phyloP scores from a whole-genome alignment of 64 coral and sea anemone species.

The Actinia tenebrosa region DNA sequence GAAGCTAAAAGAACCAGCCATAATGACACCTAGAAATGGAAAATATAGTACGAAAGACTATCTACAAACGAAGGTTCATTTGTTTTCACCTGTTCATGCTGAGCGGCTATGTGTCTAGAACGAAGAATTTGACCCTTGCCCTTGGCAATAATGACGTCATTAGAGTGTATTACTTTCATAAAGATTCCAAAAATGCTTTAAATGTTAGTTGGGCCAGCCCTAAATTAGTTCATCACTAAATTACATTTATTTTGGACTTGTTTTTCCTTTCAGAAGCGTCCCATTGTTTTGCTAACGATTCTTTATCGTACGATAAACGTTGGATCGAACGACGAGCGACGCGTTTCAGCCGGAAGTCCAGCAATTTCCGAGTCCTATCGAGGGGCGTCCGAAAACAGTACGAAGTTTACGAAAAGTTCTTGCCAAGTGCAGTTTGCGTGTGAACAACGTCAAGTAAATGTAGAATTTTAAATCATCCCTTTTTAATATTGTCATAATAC shows the following conservation, averaged over 20 bases:
- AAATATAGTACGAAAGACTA: too few relatives aligned
- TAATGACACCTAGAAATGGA: too few relatives aligned
- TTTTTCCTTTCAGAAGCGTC: neutral
- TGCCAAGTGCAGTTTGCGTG: neutral
- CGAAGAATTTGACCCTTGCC: too few relatives aligned
- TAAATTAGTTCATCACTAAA: neutral
- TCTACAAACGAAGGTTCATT: neutral
- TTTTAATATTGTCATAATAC: neutral
- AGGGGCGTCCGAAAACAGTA: neutral
- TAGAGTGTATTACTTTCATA: neutral
- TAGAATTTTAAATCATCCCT: neutral
- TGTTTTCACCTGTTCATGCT: slow-evolving; percentile 8
- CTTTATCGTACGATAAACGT: too few relatives aligned
- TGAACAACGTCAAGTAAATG: neutral
- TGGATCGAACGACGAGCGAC: too few relatives aligned
- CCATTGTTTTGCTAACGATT: neutral
- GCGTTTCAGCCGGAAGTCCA: neutral
- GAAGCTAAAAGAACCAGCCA: too few relatives aligned
- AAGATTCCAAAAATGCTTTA: slow-evolving; percentile 17
- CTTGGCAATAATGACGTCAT: neutral
- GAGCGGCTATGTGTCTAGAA: neutral
- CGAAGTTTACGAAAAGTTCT: neutral
- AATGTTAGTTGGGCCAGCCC: neutral
- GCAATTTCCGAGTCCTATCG: neutral
- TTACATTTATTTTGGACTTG: neutral